Conservation (phyloP, 1,140 invertebrate species). For the Antheraea pernyi region DNA sequence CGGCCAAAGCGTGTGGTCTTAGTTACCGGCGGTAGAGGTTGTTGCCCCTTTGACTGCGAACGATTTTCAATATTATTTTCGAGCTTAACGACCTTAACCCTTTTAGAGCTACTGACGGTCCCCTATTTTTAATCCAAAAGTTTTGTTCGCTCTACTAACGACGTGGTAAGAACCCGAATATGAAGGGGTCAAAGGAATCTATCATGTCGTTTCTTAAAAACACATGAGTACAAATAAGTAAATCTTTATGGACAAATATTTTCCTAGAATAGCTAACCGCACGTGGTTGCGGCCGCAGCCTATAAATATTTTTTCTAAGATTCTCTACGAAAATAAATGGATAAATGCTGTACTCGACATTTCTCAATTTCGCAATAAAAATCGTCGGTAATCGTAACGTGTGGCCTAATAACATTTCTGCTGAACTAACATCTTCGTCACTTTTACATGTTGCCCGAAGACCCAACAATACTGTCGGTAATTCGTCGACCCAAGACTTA, state of each 20-base stretch:
- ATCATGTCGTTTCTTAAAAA: slow-evolving; percentile 2
- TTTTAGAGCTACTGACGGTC: slow-evolving; percentile 8
- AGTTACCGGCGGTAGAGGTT: background rate
- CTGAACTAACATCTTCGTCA: background rate
- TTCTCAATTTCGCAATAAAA: slow-evolving; percentile 8
- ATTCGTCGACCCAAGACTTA: background rate
- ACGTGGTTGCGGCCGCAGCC: slow-evolving; percentile 9
- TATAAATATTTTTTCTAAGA: slow-evolving; percentile 13
- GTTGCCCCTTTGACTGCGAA: background rate
- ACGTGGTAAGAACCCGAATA: too few species aligned
- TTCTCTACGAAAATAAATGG: slow-evolving; percentile 18
- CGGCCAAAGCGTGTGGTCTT: slow-evolving; percentile 2
- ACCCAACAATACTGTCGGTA: slow-evolving; percentile 3
- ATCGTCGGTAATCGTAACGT: slow-evolving; percentile 1
- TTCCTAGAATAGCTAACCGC: slow-evolving; percentile 5
- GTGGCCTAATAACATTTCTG: background rate
- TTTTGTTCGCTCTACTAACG: too few species aligned
- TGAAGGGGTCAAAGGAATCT: too few species aligned
- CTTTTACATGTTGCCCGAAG: background rate
- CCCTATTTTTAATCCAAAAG: too few species aligned
- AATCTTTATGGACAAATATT: slow-evolving; percentile 23
- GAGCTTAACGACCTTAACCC: background rate
- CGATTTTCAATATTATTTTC: too few species aligned
- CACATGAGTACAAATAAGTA: slow-evolving; percentile 15
- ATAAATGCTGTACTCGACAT: slow-evolving; percentile 1